Evolutionary conservation across 2,113 vertebrate genomes (phyloP), one percentile per base, ranked within the genome.

Genomic region (Xyrauchen texanus): DNA sequence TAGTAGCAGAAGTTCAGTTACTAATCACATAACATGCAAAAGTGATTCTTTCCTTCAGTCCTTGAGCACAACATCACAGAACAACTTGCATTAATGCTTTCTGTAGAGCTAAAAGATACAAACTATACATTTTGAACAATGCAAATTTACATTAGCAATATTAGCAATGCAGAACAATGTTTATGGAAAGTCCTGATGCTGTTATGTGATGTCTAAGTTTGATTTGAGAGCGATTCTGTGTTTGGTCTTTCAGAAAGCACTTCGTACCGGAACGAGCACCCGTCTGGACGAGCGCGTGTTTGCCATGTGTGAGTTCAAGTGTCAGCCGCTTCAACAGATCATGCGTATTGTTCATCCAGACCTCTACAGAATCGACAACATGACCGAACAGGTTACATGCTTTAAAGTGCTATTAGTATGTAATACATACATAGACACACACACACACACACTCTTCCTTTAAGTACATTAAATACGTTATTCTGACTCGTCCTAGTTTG

Each of bases 281-380:
- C 95, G 96, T 46, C 91, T 99, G 90, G 98, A 99, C 80, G 97
- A 99, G 82, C 94, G 98, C 0, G 94, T 99, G 0, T 98, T 95
- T 65, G 95, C 96, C 55, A 99, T 99, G 98, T 99, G 97, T 46
- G 95, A 98, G 91, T 96, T 99, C 75, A 99, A 99, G 92, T 94
- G 91, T 81, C 96, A 96, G 88, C 98, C 98, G 2, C 92, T 98
- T 57, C 90, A 94, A 88, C 95, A 97, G 81, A 89, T 98, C 58
- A 97, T 98, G 95, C 94, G 93, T 34, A 93, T 96, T 91, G 92
- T 98, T 82, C 95, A 99, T 82, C 96, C 98, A 0, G 95, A 95
- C 88, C 89, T 99, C 57, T 99, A 98, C 88, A 91, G 97, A 74
- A 93, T 99, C 90, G 98, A 99, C 91, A 93, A 91, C 89, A 84